Conservation (phyloP, 2,113 vertebrate species). For the Myotis lucifugus region DNA sequence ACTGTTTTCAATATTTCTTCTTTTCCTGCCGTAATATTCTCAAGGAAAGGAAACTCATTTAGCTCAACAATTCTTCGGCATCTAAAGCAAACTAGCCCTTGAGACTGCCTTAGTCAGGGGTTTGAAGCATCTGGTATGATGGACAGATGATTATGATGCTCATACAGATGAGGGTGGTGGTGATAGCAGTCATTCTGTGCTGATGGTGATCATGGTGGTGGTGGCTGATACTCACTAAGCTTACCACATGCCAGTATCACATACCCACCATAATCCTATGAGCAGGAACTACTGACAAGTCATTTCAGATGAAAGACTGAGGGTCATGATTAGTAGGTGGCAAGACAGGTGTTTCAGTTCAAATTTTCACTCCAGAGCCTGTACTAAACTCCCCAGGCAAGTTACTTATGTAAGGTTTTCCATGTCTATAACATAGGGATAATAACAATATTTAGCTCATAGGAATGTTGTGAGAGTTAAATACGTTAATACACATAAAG, state of each 20-base stretch:
- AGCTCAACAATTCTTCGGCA: neutral
- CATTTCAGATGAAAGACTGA: neutral
- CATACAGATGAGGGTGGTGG: neutral
- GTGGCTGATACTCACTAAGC: neutral
- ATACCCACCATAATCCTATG: neutral
- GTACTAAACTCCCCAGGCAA: neutral
- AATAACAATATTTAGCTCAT: neutral
- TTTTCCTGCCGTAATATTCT: neutral
- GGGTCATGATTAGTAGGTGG: too few relatives aligned
- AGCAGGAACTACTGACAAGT: neutral
- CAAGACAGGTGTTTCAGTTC: neutral
- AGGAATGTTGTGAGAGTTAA: neutral
- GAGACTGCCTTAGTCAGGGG: neutral
- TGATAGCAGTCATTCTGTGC: neutral
- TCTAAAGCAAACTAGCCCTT: neutral
- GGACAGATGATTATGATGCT: neutral
- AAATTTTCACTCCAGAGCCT: neutral
- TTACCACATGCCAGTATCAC: neutral
- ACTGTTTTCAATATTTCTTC: neutral
- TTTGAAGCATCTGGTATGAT: neutral
- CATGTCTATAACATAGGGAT: neutral
- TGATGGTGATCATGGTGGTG: too few relatives aligned
- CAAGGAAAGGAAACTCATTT: neutral
- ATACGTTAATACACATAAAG: neutral
- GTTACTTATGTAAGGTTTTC: neutral